Evolutionary conservation across 2,113 vertebrate genomes (phyloP).

Genomic region (Accipiter virgatus): DNA sequence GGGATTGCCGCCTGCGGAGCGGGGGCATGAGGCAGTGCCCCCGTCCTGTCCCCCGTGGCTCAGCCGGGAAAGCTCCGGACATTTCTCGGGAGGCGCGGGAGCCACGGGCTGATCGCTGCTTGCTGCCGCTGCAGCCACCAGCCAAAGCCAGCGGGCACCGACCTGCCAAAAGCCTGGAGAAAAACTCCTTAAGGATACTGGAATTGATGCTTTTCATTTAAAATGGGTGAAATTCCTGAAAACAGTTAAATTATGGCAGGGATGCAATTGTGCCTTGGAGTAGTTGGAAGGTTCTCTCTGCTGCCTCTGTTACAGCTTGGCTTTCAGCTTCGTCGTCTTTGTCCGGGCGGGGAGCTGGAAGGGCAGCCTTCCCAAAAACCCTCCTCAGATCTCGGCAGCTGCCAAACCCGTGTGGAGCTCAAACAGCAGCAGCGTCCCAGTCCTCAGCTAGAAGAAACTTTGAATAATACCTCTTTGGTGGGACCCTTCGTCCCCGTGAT

Average conservation of each 20-base stretch:
- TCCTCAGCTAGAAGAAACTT: background rate
- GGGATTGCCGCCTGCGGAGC: background rate
- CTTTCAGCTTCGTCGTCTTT: background rate
- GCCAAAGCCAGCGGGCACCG: background rate
- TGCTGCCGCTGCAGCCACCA: background rate
- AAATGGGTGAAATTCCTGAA: slow-evolving; percentile 11
- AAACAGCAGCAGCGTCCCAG: background rate
- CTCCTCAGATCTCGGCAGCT: background rate
- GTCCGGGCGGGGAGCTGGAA: background rate
- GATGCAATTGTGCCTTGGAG: background rate
- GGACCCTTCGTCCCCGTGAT: background rate
- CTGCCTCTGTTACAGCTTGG: background rate
- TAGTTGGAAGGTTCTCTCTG: background rate
- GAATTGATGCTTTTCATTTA: background rate
- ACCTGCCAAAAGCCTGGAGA: background rate
- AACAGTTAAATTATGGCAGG: background rate
- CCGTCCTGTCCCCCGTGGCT: rapidly evolving
- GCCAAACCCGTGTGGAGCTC: background rate
- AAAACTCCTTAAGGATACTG: background rate
- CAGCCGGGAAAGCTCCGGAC: rapidly evolving
- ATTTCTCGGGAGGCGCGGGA: background rate
- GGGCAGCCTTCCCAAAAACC: background rate
- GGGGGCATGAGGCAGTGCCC: rapidly evolving
- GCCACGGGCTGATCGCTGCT: background rate
- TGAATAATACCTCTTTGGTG: background rate